Evolutionary conservation across 2,888 invertebrate genomes (phyloP), one percentile per base, ranked within the genome.

Genomic region (Eupithecia inturbata): DNA sequence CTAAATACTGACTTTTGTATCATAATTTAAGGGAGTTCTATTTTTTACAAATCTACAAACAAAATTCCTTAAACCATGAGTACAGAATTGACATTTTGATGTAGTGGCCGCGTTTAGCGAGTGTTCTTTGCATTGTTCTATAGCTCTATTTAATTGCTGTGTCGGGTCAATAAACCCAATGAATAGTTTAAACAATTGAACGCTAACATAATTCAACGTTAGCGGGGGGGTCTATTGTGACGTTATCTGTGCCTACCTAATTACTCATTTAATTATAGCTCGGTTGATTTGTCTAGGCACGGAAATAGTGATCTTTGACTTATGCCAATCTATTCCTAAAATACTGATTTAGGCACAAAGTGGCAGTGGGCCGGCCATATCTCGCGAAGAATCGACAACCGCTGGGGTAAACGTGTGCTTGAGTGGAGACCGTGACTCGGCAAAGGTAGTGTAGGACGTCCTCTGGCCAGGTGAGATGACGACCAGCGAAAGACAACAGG

Each of bases 101-200:
- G 39, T 66, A 66, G 22, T 39, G 39, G 45, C 66, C 26, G 39
- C 39, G 16, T 41, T 26, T 28, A 28, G 60, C 60, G 39, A 33
- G 39, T 36, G 39, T 66, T 66, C 39, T 66, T 66, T 60, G 36
- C 26, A 36, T 28, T 31, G 53, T 68, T 31, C 22, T n/a, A 33
- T 53, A 53, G 53, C 9, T 53, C 53, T 57, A 57, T 57, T 31
- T 49, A 53, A 53, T 33, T 53, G 31, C n/a, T 26, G 68, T 9
- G 26, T 19, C 33, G 53, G 68, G 41, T 53, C 53, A 49, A 22
- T 57, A n/a, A 68, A 49, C 33, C 68, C 49, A 68, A 57, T 68
- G 33, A 53, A 49, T 49, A 68, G 53, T 68, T 68, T 60, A 68
- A 68, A 68, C 67, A 68, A 68, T 53, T 68, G 31, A 49, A 39